A percentile compares a stretch with the other conserved stretches of the same genome.
These are phyloP conservation scores for Pachypeltis micranthus DNA, from an alignment of 1,140 invertebrate genomes.

Conservation along the genomic window DNA sequence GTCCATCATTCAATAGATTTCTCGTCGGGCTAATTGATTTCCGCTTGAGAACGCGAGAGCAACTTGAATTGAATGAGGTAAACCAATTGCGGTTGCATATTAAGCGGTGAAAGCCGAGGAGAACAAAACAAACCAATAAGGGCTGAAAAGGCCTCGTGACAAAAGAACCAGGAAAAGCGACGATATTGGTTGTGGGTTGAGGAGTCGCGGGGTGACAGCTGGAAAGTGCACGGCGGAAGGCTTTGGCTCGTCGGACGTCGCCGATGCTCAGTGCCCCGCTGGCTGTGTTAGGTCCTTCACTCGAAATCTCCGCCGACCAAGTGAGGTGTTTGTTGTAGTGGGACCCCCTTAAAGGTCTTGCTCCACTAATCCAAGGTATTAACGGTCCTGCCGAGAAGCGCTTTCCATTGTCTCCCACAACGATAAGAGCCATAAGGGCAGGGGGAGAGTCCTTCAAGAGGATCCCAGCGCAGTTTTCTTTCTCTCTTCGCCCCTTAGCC, in stretches of 20 bases:
- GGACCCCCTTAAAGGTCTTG: neutral
- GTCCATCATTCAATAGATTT: too few relatives aligned
- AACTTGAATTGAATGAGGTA: too few relatives aligned
- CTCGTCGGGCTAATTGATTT: too few relatives aligned
- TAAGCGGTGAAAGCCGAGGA: too few relatives aligned
- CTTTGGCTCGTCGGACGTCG: too few relatives aligned
- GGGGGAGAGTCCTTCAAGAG: neutral
- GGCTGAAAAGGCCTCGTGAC: neutral
- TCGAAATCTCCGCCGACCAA: neutral
- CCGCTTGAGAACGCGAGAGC: too few relatives aligned
- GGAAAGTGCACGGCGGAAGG: too few relatives aligned
- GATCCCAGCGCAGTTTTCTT: neutral
- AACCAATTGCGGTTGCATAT: too few relatives aligned
- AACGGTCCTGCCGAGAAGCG: neutral
- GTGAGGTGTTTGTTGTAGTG: neutral
- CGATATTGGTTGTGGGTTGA: neutral
- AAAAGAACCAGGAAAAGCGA: neutral
- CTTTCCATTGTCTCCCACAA: neutral
- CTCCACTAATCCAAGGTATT: neutral
- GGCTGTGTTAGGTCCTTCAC: neutral
- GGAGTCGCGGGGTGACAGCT: neutral
- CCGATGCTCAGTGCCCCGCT: neutral
- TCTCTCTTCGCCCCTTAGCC: neutral
- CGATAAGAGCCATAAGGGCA: neutral
- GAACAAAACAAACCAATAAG: too few relatives aligned